Evolutionary conservation across 2,113 vertebrate genomes (phyloP), one percentile per base, ranked within the genome.

Genomic region (Oriolus oriolus): DNA sequence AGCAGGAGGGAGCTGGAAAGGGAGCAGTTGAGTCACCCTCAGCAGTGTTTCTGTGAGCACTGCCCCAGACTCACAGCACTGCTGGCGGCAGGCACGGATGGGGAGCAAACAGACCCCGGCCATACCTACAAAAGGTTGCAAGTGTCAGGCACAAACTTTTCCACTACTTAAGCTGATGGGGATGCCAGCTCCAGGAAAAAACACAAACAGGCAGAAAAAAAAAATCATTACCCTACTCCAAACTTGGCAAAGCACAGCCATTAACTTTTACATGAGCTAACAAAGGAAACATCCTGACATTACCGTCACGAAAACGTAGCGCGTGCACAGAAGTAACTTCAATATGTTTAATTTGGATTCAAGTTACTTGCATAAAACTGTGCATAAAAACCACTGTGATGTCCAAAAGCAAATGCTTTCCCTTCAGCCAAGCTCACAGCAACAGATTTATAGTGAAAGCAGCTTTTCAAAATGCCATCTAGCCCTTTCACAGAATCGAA

Each of bases 221-320:
- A 91, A 97, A 95, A 83, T 85, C 83, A 93, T 90, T 95, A 95
- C 69, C 92, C 94, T 96, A 44, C 84, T 94, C 88, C 90, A 97
- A 96, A 89, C 79, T 97, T 97, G 91, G 91, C 95, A 95, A 83
- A 77, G 79, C 30, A 45, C 80, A 92, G 82, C 45, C 68, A 68
- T 96, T 92, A 96, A 93, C 84, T 98, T 98, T 94, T 95, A 96
- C 92, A 96, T 97, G 95, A 97, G 86, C 90, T 97, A 97, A 97
- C 94, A 95, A 97, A 98, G 96, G 95, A 97, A 98, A 97, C 94
- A 96, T 87, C 91, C 82, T 80, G 95, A 90, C 84, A 15, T 88
- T 94, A 97, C 92, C 79, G 5, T 79, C 83, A 95, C 5, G 73
- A 96, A 97, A 84, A 88, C 76, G 96, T 87, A 93, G 92, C 3